A percentile compares a stretch with the other conserved stretches of the same genome.
These are phyloP conservation scores for Lates calcarifer DNA, from an alignment of 2,113 vertebrate species.

Conservation along the genomic window DNA sequence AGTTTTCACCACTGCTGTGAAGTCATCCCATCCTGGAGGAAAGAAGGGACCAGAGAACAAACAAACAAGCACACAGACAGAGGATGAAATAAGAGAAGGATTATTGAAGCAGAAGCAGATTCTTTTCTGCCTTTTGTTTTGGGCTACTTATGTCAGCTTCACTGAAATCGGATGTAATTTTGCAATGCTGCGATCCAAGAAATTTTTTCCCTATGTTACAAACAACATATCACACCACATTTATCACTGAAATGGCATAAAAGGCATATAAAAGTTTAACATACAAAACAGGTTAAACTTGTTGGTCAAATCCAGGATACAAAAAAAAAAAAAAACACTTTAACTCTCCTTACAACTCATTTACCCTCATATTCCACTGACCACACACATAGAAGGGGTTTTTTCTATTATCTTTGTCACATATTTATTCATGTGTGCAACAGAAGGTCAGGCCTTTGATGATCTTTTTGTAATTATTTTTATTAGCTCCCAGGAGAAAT, in stretches of 20 bases:
- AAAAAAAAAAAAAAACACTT: slow-evolving; percentile 16
- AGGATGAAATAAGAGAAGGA: slow-evolving; percentile 69
- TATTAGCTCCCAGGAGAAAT: slow-evolving; percentile 86
- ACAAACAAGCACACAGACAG: slow-evolving; percentile 67
- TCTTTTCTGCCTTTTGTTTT: slow-evolving; percentile 58
- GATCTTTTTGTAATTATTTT: slow-evolving; percentile 88
- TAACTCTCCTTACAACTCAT: not conserved
- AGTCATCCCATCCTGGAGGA: slow-evolving; percentile 69
- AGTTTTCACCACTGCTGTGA: slow-evolving; percentile 69
- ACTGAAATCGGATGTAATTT: slow-evolving; percentile 50
- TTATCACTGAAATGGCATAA: not conserved
- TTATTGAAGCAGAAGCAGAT: slow-evolving; percentile 69
- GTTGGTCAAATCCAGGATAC: not conserved
- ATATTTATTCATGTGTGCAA: slow-evolving; percentile 84
- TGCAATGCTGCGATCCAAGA: slow-evolving; percentile 32
- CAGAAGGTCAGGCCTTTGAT: slow-evolving; percentile 84
- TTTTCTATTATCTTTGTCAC: slow-evolving; percentile 71
- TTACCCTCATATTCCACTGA: slow-evolving; percentile 25
- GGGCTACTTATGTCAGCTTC: slow-evolving; percentile 59
- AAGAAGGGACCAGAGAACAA: slow-evolving; percentile 63
- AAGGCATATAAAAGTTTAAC: not conserved
- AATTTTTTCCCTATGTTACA: not conserved
- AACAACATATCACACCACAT: not conserved
- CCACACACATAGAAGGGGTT: slow-evolving; percentile 66
- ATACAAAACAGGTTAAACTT: not conserved